A percentile compares a stretch with the other conserved stretches of the same genome.
phyloP scores from a whole-genome alignment of 2,797 vertebrate genomes.

The Neosalanx taihuensis region DNA sequence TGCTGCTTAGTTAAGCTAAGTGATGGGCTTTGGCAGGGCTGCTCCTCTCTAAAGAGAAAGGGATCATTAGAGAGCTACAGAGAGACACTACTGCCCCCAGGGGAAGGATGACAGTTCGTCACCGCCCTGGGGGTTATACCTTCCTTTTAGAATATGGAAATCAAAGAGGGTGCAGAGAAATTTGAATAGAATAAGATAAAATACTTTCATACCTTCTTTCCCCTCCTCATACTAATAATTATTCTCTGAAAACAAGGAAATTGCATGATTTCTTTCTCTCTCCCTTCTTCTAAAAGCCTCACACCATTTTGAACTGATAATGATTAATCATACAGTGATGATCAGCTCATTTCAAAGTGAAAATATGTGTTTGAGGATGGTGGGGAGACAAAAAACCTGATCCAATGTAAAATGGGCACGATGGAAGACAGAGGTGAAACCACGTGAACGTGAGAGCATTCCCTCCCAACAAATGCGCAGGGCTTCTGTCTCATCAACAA shows the following conservation, averaged over 20 bases:
- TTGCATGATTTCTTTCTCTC: not conserved
- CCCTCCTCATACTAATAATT: constrained; percentile 35
- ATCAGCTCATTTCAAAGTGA: constrained; percentile 13
- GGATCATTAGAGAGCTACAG: constrained; percentile 76
- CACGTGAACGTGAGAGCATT: not conserved
- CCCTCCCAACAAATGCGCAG: not conserved
- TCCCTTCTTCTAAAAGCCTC: not conserved
- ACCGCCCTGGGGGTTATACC: constrained; percentile 64
- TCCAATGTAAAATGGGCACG: constrained; percentile 9
- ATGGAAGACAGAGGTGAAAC: constrained; percentile 9
- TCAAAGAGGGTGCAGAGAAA: constrained; percentile 69
- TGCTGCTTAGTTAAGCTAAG: constrained; percentile 68
- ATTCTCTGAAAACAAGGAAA: constrained; percentile 33
- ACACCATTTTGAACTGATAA: constrained; percentile 44
- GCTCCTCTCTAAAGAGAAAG: constrained; percentile 70
- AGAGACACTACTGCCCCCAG: constrained; percentile 69
- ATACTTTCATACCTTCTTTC: constrained; percentile 39
- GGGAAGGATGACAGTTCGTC: constrained; percentile 75
- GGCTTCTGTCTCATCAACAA: not conserved
- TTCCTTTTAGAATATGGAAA: constrained; percentile 72
- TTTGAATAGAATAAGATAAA: constrained; percentile 71
- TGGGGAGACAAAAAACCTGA: constrained; percentile 24
- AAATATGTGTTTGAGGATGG: constrained; percentile 24
- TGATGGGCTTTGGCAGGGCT: constrained; percentile 72
- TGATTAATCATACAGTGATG: constrained; percentile 37